Evolutionary conservation across 2,888 invertebrate genomes (phyloP), one percentile per base, ranked within the genome.

Genomic region (Macaria notata): DNA sequence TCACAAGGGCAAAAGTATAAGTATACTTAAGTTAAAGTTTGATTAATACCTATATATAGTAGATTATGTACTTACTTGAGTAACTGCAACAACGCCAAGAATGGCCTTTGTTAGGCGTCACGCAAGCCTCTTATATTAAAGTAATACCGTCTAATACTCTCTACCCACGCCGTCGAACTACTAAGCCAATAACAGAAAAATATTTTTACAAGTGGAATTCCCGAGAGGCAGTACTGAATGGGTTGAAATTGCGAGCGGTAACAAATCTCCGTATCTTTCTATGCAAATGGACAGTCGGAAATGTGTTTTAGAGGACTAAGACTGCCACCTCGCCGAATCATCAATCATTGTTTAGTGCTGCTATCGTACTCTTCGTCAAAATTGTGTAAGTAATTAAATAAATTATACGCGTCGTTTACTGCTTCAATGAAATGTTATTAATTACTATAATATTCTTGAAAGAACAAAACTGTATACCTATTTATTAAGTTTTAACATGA

Each of bases 41-140:
- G 33, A 36, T 38, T 38, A 29, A 38, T 47, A 36, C 1, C 9
- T 4, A 33, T 9, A 4, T 6, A 33, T 9, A 38, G 7, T 29
- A 9, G 31, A 30, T 5, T 31, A 42, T 9, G 19, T 43, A 33
- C n/a, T 36, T 36, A 36, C 33, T 46, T 57, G 61, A 52, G 55
- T 64, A 62, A 61, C 51, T 54, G 57, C 56, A 61, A 57, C 49
- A 65, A 62, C 59, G 58, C 49, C 54, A 62, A 57, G 57, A 61
- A 62, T 57, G 54, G 52, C 59, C 52, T 56, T 64, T 63, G 54
- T 60, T 56, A 56, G 56, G 44, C 44, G 60, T 54, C 63, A 65
- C 65, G 65, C 62, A 31, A 59, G 43, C 55, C 57, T 51, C 55
- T 52, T 54, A 45, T 42, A 43, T 54, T 50, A 48, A 55, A 53